Percentiles rank a stretch among this genome's conserved stretches.
phyloP scores from a whole-genome alignment of 2,797 vertebrate genomes.

The Clarias laeviceps region DNA sequence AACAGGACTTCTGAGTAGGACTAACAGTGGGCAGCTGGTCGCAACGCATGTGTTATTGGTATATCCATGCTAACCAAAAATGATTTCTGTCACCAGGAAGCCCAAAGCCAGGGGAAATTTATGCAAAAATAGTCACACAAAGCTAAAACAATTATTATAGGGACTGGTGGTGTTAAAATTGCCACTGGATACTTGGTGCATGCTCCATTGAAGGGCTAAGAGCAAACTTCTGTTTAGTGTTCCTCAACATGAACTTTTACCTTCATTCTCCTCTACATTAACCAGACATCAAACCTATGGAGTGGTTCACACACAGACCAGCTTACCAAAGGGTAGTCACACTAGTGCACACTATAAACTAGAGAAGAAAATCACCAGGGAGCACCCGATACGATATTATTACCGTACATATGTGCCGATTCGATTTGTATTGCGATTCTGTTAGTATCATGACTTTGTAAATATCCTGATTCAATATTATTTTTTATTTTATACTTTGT shows the following conservation, averaged over 20 bases:
- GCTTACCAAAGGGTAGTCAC: neutral
- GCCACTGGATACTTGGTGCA: conserved; percentile 12
- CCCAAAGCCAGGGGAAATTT: conserved; percentile 28
- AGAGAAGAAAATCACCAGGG: too few species aligned
- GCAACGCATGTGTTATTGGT: conserved; percentile 43
- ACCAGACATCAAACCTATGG: neutral
- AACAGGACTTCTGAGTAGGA: conserved; percentile 42
- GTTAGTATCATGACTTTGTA: too few species aligned
- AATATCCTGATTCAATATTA: too few species aligned
- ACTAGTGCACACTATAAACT: neutral
- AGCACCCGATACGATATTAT: too few species aligned
- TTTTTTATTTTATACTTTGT: too few species aligned
- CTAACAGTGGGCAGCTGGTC: conserved; percentile 42
- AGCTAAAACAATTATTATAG: conserved; percentile 32
- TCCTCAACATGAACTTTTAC: neutral
- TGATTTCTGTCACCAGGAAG: conserved; percentile 27
- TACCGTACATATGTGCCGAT: too few species aligned
- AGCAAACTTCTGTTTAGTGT: neutral
- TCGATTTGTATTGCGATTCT: too few species aligned
- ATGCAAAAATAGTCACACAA: neutral
- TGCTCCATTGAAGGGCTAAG: neutral
- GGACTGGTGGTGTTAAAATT: conserved; percentile 30
- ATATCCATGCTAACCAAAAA: conserved; percentile 37
- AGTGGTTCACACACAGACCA: neutral
- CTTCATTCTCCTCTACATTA: neutral